Evolutionary conservation across 2,888 invertebrate species (phyloP), one percentile per base, ranked within the genome.

Genomic region (Agonopterix arenella): DNA sequence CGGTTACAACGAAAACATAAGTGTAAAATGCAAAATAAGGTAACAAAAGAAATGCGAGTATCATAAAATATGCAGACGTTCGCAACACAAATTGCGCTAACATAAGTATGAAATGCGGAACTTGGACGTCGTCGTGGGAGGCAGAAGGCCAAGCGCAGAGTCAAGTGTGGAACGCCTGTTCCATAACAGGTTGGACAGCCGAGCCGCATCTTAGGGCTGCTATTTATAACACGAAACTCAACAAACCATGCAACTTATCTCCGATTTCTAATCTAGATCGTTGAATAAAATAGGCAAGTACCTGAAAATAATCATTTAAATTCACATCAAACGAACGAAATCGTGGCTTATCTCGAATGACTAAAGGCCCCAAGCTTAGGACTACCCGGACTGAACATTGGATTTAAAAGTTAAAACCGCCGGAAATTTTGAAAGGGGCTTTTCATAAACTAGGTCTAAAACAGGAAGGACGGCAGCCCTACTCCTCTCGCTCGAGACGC

Each of bases 51-150:
- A 65, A 66, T 64, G 54, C 59, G 61, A 56, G 63, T 48, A 58
- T 57, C 62, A 68, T 74, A 65, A 74, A 76, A 76, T 73, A 78
- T 74, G 73, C 72, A 80, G 67, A 73, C 78, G 76, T 78, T 75
- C 71, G 64, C 74, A 65, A 70, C 72, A 75, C 78, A 80, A 80
- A 81, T 81, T 80, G 70, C 69, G 69, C 79, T 76, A 80, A 81
- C 79, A 80, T 74, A 69, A 72, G 75, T 78, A 74, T 64, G 76
- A 77, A 80, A 80, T 76, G 73, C 72, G 73, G 73, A 80, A 80
- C 76, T 80, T 77, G 73, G 74, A 68, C 74, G 70, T 70, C 74
- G 70, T 70, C 37, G 37, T 28, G 28, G 28, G 28, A 28, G 28
- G 28, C 28, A 5, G 61, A 66, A 68, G 73, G 73, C 70, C 76